Base-by-base conservation (phyloP, 2,888 invertebrate species). In the Acrobasis consociella region DNA sequence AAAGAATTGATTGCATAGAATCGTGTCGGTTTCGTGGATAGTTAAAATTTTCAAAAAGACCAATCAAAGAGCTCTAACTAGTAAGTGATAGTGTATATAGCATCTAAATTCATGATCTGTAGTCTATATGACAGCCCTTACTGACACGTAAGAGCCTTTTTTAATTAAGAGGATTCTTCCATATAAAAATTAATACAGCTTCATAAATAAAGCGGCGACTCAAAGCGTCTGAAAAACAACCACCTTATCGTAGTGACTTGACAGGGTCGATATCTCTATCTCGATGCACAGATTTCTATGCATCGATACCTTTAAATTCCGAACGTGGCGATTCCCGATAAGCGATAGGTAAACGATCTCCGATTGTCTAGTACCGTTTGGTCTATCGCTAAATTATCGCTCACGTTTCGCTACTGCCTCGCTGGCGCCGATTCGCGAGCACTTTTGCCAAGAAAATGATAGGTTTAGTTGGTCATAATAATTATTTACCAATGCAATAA, bases 371-470 rank as follows among this genome's bases (percentile, higher is more conserved):
- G 86, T 89, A 85, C 89, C 90, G 89, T 89, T 89, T 74, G 76
- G 79, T 74, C 78, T 87, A 86, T 88, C 86, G 87, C 79, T 85
- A 85, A 91, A 85, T 90, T 90, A 91, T 91, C 88, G 87, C 83
- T 88, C 91, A 90, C 90, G 91, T 86, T 90, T 86, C 78, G 90
- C 91, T 90, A 91, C 91, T 76, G 89, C 80, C 72, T 78, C 76
- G 77, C 80, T 77, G 82, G 80, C 67, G 68, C 78, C 81, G 81
- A 71, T 72, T 74, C 79, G 79, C 84, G 74, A 79, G 74, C 78
- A 74, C 22, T 39, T 39, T 56, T 11, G 16, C 49, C 13, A 49
- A 5, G 59, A 10, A 49, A 37, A 59, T 59, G 49, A 59, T 38
- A 49, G 59, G 11, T 37, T 37, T 49, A 37, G 49, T 22, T 2